Conservation (phyloP, 1,140 invertebrate species). For the Thereuonema tuberculata region DNA sequence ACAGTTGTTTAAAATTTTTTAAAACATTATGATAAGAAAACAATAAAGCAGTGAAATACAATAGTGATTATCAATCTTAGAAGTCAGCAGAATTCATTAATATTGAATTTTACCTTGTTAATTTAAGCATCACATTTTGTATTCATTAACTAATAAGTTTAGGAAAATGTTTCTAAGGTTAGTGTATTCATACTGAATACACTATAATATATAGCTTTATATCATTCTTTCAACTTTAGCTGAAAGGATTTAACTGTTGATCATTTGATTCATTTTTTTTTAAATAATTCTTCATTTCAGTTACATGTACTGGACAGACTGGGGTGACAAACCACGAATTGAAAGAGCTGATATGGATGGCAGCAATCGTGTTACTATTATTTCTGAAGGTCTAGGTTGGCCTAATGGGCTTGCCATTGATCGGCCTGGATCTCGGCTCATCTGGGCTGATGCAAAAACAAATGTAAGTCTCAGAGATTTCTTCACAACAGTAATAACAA, state of each 20-base stretch:
- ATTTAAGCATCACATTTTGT: too few species aligned
- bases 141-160: too few species aligned
- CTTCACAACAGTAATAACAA: slow-evolving; percentile 20
- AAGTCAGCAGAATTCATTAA: too few species aligned
- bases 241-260: background rate
- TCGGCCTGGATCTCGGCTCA: slow-evolving; percentile 36
- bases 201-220: background rate
- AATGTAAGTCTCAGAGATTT: slow-evolving; percentile 33
- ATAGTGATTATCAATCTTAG: too few species aligned
- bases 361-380: slow-evolving; percentile 34
- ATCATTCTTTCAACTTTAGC: background rate
- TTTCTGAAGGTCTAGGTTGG: slow-evolving; percentile 61
- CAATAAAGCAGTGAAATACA: too few species aligned
- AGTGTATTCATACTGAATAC: background rate
- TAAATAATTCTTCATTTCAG: slow-evolving; percentile 12
- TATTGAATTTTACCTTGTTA: too few species aligned
- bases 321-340: slow-evolving; percentile 70
- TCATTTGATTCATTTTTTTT: background rate
- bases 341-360: slow-evolving; percentile 86
- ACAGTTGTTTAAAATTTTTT: too few species aligned
- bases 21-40: too few species aligned
- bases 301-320: slow-evolving; percentile 81
- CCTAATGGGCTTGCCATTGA: slow-evolving; percentile 82
- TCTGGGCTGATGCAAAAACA: slow-evolving; percentile 39
- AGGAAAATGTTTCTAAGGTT: too few species aligned